Evolutionary conservation across 1,140 invertebrate species (phyloP), one percentile per base, ranked within the genome.

Genomic region (Ctenoplectra terminalis): DNA sequence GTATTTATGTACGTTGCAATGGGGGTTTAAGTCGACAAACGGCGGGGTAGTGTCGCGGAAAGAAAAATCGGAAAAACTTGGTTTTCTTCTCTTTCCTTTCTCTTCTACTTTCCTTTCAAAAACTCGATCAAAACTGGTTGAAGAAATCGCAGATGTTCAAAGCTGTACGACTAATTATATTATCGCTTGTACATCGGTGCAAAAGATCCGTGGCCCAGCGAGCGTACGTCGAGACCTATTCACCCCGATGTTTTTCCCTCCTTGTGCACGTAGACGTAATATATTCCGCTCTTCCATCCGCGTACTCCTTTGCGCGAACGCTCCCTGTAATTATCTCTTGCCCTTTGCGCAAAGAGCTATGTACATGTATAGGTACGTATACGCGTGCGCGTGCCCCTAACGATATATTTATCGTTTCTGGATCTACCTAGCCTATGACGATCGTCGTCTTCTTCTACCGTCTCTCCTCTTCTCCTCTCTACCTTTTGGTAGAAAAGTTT

Each of bases 321-420:
- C 61, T 56, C 50, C 29, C 37, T 31, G 83, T 86, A 86, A 86
- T 86, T 86, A 82, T 85, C 73, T 52, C n/a, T 74, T 82, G 73
- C 61, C 79, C 69, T 82, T 85, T 70, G 71, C 81, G 56, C 63
- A 48, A n/a, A 73, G 43, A 73, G 79, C 17, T 26, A 63, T 64
- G 26, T 52, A 64, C 37, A 43, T 50, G 40, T 40, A 46, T 76
- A 76, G 63, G 29, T 52, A 52, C 73, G 72, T 20, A 50, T 50
- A 20, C 6, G n/a, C 50, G 26, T 40, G 48, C 54, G 72, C 73
- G 64, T 54, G 43, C 60, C 31, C 9, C 50, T 80, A 71, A 66
- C 86, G 56, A 61, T 84, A 75, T 88, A 90, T 89, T 90, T 90
- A 90, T 90, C 88, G 85, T 61, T 89, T 85, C 76, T 81, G 88